These are phyloP conservation scores for Priocnemis perturbator DNA, from an alignment of 2,888 invertebrate genomes.

Conservation along the genomic window DNA sequence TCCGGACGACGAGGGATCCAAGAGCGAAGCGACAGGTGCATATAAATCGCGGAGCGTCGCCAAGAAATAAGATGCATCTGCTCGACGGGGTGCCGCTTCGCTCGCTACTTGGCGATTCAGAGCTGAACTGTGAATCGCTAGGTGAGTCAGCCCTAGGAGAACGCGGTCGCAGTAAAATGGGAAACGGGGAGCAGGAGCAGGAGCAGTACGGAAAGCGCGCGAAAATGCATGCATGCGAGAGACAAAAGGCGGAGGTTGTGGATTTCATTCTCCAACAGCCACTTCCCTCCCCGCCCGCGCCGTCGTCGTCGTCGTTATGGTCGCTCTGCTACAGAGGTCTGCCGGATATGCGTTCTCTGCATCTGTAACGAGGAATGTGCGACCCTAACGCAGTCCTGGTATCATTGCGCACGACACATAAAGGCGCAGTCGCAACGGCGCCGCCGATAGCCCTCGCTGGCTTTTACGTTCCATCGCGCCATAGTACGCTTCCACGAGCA, in stretches of 20 bases:
- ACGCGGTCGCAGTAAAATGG: constrained; percentile 28
- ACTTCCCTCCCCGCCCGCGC: constrained; percentile 17
- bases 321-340: constrained; percentile 43
- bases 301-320: constrained; percentile 4
- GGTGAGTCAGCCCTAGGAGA: constrained; percentile 43
- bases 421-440: constrained; percentile 37
- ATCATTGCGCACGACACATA: constrained; percentile 54
- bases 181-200: constrained; percentile 13
- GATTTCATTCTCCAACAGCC: constrained; percentile 44
- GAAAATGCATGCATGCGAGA: constrained; percentile 15
- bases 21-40: constrained; percentile 34
- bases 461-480: constrained; percentile 20
- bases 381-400: constrained; percentile 26
- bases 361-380: constrained; percentile 69
- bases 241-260: constrained; percentile 34
- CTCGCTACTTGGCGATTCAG: constrained; percentile 31
- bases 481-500: neutral
- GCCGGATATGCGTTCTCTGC: constrained; percentile 72
- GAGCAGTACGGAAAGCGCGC: too few relatives aligned
- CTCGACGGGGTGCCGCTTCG: constrained; percentile 17
- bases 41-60: neutral
- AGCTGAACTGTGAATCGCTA: constrained; percentile 36
- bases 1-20: constrained; percentile 7
- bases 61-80: constrained; percentile 23
- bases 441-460: constrained; percentile 3